Evolutionary conservation across 1,140 invertebrate genomes (phyloP), one percentile per base, ranked within the genome.

Genomic region (Temnothorax nylanderi): DNA sequence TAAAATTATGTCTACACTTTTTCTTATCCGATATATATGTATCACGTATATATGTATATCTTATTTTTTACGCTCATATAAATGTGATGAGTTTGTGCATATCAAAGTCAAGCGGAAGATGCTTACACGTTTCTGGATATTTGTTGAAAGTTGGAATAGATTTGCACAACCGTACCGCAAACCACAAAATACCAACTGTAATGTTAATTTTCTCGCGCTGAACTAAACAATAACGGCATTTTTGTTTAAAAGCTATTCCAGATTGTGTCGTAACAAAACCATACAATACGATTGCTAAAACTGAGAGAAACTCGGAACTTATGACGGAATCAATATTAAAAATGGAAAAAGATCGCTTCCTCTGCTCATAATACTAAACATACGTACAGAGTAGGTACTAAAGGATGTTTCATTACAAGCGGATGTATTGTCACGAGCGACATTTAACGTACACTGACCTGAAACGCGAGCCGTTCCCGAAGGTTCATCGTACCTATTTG

Each of bases 151-250:
- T 69, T 69, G 21, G 13, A 71, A 49, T 18, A 71, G 10, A 44
- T 71, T 82, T 82, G 21, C 65, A 47, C n/a, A 82, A 82, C 34
- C 6, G 11, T 54, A 37, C 62, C 32, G 44, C 62, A 67, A 67
- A 7, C 41, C 47, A 26, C 21, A 32, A 44, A 58, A 13, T 51
- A 32, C 21, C 37, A 16, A 34, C 62, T 82, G 10, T 13, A 37
- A 56, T 49, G 69, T 65, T 75, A 74, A 82, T 37, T 49, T 49
- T 37, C 13, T 44, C n/a, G 10, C 58, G 13, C 21, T 67, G 49
- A 56, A 26, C 34, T 34, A 44, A 71, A 8, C 41, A 32, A 18
- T 10, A 49, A 72, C 21, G 13, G 37, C 6, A 75, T 56, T 75
- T 58, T 75, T 60, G 13, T 4, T n/a, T 76, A 60, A 26, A 60